Evolutionary conservation across 2,888 invertebrate species (phyloP), one percentile per base, ranked within the genome.

Genomic region (Chalcis sispes): DNA sequence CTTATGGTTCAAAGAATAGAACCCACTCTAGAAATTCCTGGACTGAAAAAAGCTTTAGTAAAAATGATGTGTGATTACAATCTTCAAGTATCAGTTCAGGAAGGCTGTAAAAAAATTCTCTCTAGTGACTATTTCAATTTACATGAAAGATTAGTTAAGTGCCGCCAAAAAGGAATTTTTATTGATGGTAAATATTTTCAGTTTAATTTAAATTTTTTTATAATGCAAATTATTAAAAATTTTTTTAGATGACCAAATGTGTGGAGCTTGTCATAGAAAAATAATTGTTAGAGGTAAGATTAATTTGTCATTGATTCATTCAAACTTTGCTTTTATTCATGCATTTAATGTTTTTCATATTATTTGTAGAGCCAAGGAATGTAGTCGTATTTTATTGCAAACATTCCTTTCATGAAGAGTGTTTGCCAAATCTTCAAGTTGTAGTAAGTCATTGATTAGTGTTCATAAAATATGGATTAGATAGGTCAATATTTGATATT

Each of bases 41-140:
- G 96, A 48, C 90, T 99, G 52, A 94, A 97, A 82, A 94, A 95
- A 83, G 96, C 98, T 0, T 90, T 99, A 10, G 96, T 96, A 1
- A 98, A 97, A 90, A 97, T 99, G 93, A 92, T 99, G 89, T 95
- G 95, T 83, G 99, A 99, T 88, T 98, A 97, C 88, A 96, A 96
- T 85, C 91, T 98, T 75, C 98, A 98, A 92, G 93, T 96, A 32
- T 95, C 96, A 1, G 93, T 97, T 25, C 95, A 97, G 88, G 95
- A 96, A 88, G 96, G 96, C 0, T 97, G 96, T 88, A 95, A 96
- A 84, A 94, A 95, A 85, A 96, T 98, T 78, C 92, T 98, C n/a
- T 92, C 96, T 1, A 92, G 93, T 1, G 98, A 98, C 90, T 97
- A 97, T 88, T 97, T 96, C 83, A 94, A 95, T 85, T 90, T 97